Evolutionary conservation across 2,113 vertebrate genomes (phyloP).

Genomic region (Siniperca knerii): DNA sequence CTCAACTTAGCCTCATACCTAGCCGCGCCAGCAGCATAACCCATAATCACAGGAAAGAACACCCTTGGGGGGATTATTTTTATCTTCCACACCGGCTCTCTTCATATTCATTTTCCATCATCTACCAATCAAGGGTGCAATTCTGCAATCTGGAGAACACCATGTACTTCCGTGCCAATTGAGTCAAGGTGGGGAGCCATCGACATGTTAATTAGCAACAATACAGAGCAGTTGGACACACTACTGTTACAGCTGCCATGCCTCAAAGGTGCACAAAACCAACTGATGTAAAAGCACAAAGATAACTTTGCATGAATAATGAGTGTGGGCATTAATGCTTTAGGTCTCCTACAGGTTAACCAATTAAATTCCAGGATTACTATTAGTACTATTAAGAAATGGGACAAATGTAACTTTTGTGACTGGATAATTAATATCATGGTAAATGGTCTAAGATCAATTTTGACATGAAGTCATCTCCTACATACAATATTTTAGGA

Average conservation of each 20-base stretch:
- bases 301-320: not conserved
- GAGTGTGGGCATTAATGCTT: not conserved
- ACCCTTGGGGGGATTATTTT: not conserved
- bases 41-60: not conserved
- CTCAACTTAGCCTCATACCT: not conserved
- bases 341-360: not conserved
- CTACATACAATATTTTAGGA: not conserved
- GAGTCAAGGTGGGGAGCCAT: not conserved
- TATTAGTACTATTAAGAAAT: not conserved
- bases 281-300: not conserved
- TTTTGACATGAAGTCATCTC: not conserved
- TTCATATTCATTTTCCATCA: not conserved
- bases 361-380: not conserved
- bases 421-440: not conserved
- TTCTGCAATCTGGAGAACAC: conserved; percentile 8
- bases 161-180: not conserved
- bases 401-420: not conserved
- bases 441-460: not conserved
- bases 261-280: not conserved
- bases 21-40: not conserved
- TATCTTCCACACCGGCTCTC: conserved; percentile 1
- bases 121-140: not conserved
- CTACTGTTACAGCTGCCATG: not conserved
- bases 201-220: not conserved
- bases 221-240: not conserved